phyloP scores from a whole-genome alignment of 2,113 vertebrate species.

The Acanthisitta chloris region DNA sequence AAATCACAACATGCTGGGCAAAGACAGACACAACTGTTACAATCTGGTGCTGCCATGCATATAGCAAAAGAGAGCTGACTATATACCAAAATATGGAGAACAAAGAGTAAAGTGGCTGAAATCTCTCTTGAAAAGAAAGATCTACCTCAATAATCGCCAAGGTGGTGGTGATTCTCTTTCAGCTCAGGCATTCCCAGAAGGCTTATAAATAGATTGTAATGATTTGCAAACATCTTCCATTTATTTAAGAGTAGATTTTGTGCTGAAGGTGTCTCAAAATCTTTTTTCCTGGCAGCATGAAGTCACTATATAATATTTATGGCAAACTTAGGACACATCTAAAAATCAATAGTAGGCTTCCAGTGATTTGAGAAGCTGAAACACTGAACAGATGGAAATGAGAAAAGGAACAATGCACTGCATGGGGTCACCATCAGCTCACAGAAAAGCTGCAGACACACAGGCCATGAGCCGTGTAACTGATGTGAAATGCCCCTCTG shows the following conservation, averaged over 20 bases:
- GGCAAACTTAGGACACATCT: neutral
- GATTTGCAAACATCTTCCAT: neutral
- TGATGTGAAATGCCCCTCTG: neutral
- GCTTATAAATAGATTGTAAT: neutral
- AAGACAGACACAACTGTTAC: neutral
- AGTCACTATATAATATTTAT: neutral
- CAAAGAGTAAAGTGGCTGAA: neutral
- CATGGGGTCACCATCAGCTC: neutral
- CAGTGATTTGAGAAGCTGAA: constrained; percentile 8
- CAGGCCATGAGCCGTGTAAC: neutral
- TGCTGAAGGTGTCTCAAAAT: neutral
- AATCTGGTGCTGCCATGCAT: neutral
- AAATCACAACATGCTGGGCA: neutral
- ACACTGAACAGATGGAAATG: constrained; percentile 7
- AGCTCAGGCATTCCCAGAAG: neutral
- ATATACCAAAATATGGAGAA: neutral
- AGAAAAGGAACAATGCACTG: neutral
- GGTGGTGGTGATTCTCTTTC: neutral
- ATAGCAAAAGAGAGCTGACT: neutral
- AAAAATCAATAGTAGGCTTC: constrained; percentile 10
- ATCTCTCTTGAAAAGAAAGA: neutral
- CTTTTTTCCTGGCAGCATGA: neutral
- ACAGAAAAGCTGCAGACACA: neutral
- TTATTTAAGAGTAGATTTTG: neutral
- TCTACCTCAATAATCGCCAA: neutral